Percentiles rank a stretch among this genome's conserved stretches.
Evolutionary conservation across 2,113 vertebrate species (phyloP).

Genomic region (Galeopterus variegatus): DNA sequence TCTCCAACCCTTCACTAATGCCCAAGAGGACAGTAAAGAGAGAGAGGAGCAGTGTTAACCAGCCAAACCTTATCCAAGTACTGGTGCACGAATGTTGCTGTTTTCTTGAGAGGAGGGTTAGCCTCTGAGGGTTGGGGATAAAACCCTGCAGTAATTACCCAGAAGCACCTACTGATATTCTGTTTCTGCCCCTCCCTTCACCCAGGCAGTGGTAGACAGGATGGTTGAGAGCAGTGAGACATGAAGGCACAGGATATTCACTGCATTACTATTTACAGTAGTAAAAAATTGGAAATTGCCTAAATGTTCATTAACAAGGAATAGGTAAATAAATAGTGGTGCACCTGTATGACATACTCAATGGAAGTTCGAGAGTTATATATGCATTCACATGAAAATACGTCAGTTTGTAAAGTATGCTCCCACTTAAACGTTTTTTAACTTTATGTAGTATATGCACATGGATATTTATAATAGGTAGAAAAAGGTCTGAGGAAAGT

Average conservation of each 20-base stretch:
- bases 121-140: no score
- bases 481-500: not conserved
- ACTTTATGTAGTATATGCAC: not conserved
- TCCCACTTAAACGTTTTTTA: not conserved
- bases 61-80: no score
- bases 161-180: not conserved
- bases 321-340: not conserved
- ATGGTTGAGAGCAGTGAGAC: not conserved
- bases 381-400: not conserved
- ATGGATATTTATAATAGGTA: not conserved
- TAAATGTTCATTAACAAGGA: not conserved
- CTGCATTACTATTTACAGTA: not conserved
- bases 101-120: not conserved
- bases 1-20: not conserved
- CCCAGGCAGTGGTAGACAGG: not conserved
- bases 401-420: not conserved
- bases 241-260: not conserved
- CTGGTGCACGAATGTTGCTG: not conserved
- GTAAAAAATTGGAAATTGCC: not conserved
- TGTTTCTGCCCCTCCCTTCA: not conserved
- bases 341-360: rapidly evolving
- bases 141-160: not conserved
- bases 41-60: not conserved
- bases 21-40: not conserved
- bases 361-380: not conserved